Evolutionary conservation across 30 jellyfish, hydroid and myxozoan genomes (phyloP).

Genomic region (Calvadosia cruxmelitensis): DNA sequence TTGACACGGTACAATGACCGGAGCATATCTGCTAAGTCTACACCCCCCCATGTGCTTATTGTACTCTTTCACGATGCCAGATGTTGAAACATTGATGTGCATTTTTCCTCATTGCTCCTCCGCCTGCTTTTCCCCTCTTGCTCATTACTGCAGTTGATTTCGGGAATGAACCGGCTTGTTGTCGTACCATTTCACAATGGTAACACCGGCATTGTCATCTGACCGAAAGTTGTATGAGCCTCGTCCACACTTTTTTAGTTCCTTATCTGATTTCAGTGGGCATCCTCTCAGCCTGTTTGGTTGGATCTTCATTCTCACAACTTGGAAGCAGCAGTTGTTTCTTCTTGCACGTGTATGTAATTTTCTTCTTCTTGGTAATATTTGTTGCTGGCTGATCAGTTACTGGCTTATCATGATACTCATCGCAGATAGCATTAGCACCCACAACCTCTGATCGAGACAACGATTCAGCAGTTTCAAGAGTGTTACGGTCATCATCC

Average conservation of each 20-base stretch:
- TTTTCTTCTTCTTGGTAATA: too few relatives aligned
- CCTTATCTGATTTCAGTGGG: conserved; percentile 32
- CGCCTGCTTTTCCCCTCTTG: conserved; percentile 1
- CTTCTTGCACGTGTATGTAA: too few relatives aligned
- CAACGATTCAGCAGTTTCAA: too few relatives aligned
- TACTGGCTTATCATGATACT: too few relatives aligned
- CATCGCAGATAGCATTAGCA: too few relatives aligned
- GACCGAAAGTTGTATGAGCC: conserved; percentile 15
- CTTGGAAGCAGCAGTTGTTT: too few relatives aligned
- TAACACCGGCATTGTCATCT: conserved; percentile 37
- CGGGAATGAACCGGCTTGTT: conserved; percentile 41
- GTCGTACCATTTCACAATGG: conserved; percentile 32
- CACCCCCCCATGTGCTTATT: conserved; percentile 38
- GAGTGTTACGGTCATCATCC: too few relatives aligned
- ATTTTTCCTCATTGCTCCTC: conserved; percentile 12
- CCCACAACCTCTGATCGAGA: too few relatives aligned
- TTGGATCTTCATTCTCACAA: too few relatives aligned
- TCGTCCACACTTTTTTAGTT: conserved; percentile 32
- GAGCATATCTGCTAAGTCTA: conserved; percentile 22
- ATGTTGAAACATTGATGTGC: conserved; percentile 12
- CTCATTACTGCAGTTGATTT: too few relatives aligned
- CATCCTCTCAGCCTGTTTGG: too few relatives aligned
- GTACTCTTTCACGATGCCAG: conserved; percentile 15
- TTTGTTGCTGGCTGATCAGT: too few relatives aligned
- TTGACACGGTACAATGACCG: conserved; percentile 13